Evolutionary conservation across 2,797 vertebrate species (phyloP), one percentile per base, ranked within the genome.

Genomic region (Lithobates pipiens): DNA sequence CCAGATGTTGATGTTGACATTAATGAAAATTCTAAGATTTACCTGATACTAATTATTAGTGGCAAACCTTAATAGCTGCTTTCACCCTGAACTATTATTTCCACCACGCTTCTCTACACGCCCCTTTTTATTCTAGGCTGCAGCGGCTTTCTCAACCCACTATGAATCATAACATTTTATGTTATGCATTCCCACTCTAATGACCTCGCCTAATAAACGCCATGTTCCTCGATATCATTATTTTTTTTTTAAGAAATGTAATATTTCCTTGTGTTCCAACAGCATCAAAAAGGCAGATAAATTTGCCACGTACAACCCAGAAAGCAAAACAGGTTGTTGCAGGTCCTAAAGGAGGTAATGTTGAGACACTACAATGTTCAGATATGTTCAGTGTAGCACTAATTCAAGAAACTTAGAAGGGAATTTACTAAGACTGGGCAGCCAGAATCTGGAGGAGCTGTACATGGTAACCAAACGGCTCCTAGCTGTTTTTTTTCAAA

Each of bases 301-400:
- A 95, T 92, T 95, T 97, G 90, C 95, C 96, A 92, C 96, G 96
- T 90, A 95, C 96, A 92, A 96, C 97, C 93, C 97, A 97, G 95
- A 99, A 99, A 98, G 93, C 96, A 95, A 99, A 99, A 97, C 96
- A 96, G 94, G 96, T 95, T 91, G 96, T 98, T 93, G 96, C 97
- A 90, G 94, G 96, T 84, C 90, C 96, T 94, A 96, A 98, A 94
- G 95, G 97, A 99, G 97, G 98, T 99, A 99, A 99, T 94, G 90
- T 72, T 36, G 39, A 36, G 44, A n/a, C 68, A 23, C 42, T 29
- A 32, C 63, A 34, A 9, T 11, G 77, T 39, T 44, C 29, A 25
- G 10, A n/a, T 65, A 2, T 42, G 29, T 44, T 32, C 36, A 25
- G 18, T 21, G 13, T 29, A n/a, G 29, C 39, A 10, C 16, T 29